phyloP scores from a whole-genome alignment of 2,797 vertebrate genomes.

The Jordanella pulchra region DNA sequence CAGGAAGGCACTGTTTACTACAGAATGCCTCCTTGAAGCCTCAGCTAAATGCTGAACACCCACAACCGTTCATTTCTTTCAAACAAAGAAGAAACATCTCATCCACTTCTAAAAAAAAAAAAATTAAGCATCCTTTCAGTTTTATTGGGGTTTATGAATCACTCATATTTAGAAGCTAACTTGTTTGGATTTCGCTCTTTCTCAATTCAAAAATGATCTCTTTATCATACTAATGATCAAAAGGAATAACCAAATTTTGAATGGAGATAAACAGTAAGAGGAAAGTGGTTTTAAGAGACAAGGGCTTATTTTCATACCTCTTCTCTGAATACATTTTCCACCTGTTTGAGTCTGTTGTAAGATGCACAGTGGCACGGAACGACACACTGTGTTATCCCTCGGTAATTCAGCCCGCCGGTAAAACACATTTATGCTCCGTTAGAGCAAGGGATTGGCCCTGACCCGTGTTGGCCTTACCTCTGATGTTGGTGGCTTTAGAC shows the following conservation, averaged over 20 bases:
- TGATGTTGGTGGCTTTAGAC: conserved; percentile 71
- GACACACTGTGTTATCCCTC: conserved; percentile 69
- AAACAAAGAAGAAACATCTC: conserved; percentile 28
- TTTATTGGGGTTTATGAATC: background rate
- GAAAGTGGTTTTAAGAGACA: conserved; percentile 29
- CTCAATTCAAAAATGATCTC: conserved; percentile 7
- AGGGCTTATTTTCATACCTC: conserved; percentile 41
- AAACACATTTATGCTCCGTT: conserved; percentile 78
- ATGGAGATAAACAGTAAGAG: conserved; percentile 24
- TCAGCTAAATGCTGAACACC: conserved; percentile 30
- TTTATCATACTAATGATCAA: conserved; percentile 3
- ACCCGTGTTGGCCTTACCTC: conserved; percentile 67
- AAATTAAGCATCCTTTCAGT: background rate
- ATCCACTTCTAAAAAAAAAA: conserved; percentile 12
- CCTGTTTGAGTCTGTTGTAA: conserved; percentile 75
- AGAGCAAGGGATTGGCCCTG: conserved; percentile 74
- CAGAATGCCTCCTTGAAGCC: conserved; percentile 57
- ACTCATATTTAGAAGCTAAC: background rate
- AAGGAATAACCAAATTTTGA: background rate
- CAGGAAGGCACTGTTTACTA: conserved; percentile 80
- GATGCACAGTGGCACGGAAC: conserved; percentile 58
- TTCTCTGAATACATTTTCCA: conserved; percentile 73
- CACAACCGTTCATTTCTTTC: conserved; percentile 16
- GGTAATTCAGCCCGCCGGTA: conserved; percentile 68
- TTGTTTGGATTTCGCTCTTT: background rate